phyloP scores from a whole-genome alignment of 2,888 invertebrate genomes.

The Morinoia aosen region DNA sequence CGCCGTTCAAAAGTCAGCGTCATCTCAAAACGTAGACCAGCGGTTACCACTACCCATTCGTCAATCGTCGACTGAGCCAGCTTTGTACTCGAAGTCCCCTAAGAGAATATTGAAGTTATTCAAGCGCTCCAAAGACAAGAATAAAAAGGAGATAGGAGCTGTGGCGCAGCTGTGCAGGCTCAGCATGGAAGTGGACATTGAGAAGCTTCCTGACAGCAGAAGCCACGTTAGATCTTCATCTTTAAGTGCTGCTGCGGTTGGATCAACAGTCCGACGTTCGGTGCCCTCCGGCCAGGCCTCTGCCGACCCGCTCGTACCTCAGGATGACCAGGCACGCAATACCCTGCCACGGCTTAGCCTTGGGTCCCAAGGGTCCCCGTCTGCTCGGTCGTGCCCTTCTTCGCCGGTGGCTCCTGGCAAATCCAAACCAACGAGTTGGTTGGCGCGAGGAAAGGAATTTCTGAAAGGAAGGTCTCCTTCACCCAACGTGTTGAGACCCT shows the following conservation, averaged over 20 bases:
- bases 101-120: slow-evolving; percentile 65
- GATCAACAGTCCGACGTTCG: slow-evolving; percentile 33
- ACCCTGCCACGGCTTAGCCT: slow-evolving; percentile 60
- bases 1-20: slow-evolving; percentile 64
- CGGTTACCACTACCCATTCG: slow-evolving; percentile 20
- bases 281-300: slow-evolving; percentile 28
- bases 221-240: neutral
- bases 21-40: slow-evolving; percentile 33
- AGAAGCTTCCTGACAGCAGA: neutral
- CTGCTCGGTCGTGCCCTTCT: slow-evolving; percentile 65
- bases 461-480: slow-evolving; percentile 66
- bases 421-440: slow-evolving; percentile 61
- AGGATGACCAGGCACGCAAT: slow-evolving; percentile 46
- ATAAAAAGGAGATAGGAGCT: slow-evolving; percentile 61
- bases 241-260: slow-evolving; percentile 55
- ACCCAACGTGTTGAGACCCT: slow-evolving; percentile 52
- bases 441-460: slow-evolving; percentile 62
- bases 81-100: slow-evolving; percentile 53
- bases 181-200: slow-evolving; percentile 63
- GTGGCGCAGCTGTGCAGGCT: slow-evolving; percentile 65
- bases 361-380: slow-evolving; percentile 53
- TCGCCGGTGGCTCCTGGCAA: slow-evolving; percentile 65
- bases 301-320: neutral
- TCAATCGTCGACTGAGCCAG: slow-evolving; percentile 55
- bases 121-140: slow-evolving; percentile 59